A percentile compares a stretch with the other conserved stretches of the same genome.
phyloP scores from a whole-genome alignment of 2,888 invertebrate species.

The Drosophila setosimentum region DNA sequence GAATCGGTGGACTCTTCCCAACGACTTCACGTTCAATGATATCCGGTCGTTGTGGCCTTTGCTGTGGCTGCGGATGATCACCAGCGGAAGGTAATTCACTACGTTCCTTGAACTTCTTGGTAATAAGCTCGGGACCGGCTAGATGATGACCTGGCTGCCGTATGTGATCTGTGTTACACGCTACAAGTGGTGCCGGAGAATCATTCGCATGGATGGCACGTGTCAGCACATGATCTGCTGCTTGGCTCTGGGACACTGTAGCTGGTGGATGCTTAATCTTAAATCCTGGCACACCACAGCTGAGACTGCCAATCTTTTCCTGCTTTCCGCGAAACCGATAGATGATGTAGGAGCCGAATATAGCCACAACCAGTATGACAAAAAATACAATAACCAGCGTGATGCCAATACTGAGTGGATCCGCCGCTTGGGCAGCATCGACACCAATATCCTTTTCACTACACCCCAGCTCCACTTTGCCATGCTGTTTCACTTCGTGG shows the following conservation, averaged over 20 bases:
- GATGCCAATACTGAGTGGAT: slow-evolving; percentile 96
- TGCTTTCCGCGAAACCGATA: slow-evolving; percentile 95
- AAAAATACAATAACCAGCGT: slow-evolving; percentile 98
- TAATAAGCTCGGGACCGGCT: slow-evolving; percentile 93
- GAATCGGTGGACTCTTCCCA: slow-evolving; percentile 92
- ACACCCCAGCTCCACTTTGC: slow-evolving; percentile 91
- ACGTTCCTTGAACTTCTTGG: slow-evolving; percentile 95
- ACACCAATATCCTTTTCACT: slow-evolving; percentile 89
- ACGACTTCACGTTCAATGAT: slow-evolving; percentile 96
- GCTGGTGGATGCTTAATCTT: slow-evolving; percentile 92
- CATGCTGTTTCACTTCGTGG: slow-evolving; percentile 89
- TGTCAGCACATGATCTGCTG: slow-evolving; percentile 88
- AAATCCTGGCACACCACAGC: slow-evolving; percentile 89
- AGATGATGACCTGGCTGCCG: slow-evolving; percentile 87
- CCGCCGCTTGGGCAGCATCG: slow-evolving; percentile 91
- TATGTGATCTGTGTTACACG: slow-evolving; percentile 83
- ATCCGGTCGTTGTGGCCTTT: slow-evolving; percentile 94
- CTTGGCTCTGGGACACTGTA: slow-evolving; percentile 88
- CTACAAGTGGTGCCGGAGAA: slow-evolving; percentile 86
- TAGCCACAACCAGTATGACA: slow-evolving; percentile 94
- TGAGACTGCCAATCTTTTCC: slow-evolving; percentile 91
- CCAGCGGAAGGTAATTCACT: slow-evolving; percentile 88
- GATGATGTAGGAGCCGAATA: slow-evolving; percentile 95
- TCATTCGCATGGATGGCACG: slow-evolving; percentile 90
- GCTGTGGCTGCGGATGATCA: slow-evolving; percentile 88